phyloP scores from a whole-genome alignment of 2,888 invertebrate species.

The Drymonia ruficornis region DNA sequence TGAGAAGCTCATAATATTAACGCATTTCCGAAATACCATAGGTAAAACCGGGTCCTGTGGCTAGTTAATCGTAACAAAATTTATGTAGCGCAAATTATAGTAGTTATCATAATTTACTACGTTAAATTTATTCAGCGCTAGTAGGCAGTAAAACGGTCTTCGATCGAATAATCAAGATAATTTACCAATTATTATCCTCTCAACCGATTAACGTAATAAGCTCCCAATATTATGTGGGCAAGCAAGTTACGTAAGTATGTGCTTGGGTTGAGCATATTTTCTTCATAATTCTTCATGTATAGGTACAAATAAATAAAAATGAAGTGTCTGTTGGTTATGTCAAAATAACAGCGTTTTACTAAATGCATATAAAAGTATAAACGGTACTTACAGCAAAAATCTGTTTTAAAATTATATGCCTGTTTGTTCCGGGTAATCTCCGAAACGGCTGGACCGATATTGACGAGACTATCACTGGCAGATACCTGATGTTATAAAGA shows the following conservation, averaged over 20 bases:
- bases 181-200: conserved; percentile 35
- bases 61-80: conserved; percentile 6
- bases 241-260: neutral
- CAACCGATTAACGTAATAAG: conserved; percentile 15
- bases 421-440: too few species aligned
- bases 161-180: conserved; percentile 27
- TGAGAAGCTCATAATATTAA: too few species aligned
- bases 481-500: too few species aligned
- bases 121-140: conserved; percentile 19
- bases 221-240: neutral
- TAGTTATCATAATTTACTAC: conserved; percentile 16
- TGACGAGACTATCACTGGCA: too few species aligned
- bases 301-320: too few species aligned
- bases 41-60: neutral
- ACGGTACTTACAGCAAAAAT: too few species aligned
- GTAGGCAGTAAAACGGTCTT: conserved; percentile 26
- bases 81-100: conserved; percentile 8
- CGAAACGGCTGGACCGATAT: too few species aligned
- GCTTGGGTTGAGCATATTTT: neutral
- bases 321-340: too few species aligned
- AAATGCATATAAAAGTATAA: too few species aligned
- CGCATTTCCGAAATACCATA: neutral
- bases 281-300: too few species aligned
- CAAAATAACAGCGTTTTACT: too few species aligned
- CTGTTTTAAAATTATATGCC: too few species aligned